Conservation (phyloP, 2,113 vertebrate genomes). For the Dunckerocampus dactyliophorus region DNA sequence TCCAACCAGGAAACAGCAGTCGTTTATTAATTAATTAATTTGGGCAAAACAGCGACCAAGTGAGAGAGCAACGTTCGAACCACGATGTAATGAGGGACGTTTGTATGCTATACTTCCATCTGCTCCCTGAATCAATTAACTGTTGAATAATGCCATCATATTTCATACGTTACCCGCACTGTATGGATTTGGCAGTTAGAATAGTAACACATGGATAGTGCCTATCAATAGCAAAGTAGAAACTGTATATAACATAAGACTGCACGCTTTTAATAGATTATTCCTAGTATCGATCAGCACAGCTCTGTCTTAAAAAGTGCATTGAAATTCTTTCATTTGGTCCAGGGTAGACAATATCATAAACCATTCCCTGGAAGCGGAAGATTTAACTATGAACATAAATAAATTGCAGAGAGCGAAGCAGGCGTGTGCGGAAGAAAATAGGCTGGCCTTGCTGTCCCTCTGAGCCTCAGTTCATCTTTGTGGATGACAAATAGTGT, state of each 20-base stretch:
- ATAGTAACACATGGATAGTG: background rate
- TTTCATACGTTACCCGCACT: background rate
- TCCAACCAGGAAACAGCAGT: too few species aligned
- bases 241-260: background rate
- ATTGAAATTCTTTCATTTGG: background rate
- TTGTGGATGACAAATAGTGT: constrained; percentile 2
- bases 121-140: background rate
- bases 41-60: too few species aligned
- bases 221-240: background rate
- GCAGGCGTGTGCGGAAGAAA: background rate
- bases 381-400: background rate
- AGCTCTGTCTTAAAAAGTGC: background rate
- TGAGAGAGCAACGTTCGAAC: too few species aligned
- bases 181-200: background rate
- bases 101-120: background rate
- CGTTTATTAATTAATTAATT: too few species aligned
- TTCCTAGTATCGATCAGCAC: background rate
- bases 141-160: background rate
- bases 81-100: background rate
- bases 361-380: background rate
- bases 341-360: background rate
- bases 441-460: background rate
- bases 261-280: background rate
- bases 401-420: background rate
- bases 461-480: background rate